Conservation (phyloP, 2,888 invertebrate genomes). For the Criorhina ranunculi region DNA sequence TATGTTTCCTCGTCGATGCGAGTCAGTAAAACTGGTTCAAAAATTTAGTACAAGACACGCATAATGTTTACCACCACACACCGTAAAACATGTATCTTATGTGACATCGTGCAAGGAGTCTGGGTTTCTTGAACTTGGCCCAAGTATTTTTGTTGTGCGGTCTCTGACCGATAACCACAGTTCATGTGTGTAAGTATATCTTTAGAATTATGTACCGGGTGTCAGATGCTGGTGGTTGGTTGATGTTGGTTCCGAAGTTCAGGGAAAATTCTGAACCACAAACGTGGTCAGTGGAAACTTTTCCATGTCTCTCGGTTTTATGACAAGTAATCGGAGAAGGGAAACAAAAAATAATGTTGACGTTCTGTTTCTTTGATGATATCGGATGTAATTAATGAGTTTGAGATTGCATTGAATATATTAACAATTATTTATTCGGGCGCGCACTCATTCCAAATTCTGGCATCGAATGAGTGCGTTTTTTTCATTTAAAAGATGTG, state of each 20-base stretch:
- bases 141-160: slow-evolving; percentile 19
- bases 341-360: neutral
- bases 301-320: neutral
- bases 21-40: slow-evolving; percentile 35
- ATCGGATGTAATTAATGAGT: slow-evolving; percentile 13
- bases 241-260: slow-evolving; percentile 12
- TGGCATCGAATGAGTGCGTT: neutral
- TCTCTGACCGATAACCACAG: slow-evolving; percentile 56
- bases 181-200: slow-evolving; percentile 22
- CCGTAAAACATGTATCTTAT: slow-evolving; percentile 16
- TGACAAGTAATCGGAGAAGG: slow-evolving; percentile 8
- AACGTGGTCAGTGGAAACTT: slow-evolving; percentile 28
- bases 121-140: slow-evolving; percentile 49
- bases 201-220: slow-evolving; percentile 1
- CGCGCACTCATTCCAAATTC: neutral
- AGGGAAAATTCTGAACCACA: slow-evolving; percentile 49
- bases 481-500: neutral
- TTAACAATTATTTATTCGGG: slow-evolving; percentile 4
- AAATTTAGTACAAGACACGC: slow-evolving; percentile 8
- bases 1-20: slow-evolving; percentile 33
- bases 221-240: neutral
- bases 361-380: neutral
- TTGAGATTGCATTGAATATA: slow-evolving; percentile 5
- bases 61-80: neutral
- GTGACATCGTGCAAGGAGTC: slow-evolving; percentile 2